Evolutionary conservation across 2,113 vertebrate genomes (phyloP), one percentile per base, ranked within the genome.

Genomic region (Otis tarda): DNA sequence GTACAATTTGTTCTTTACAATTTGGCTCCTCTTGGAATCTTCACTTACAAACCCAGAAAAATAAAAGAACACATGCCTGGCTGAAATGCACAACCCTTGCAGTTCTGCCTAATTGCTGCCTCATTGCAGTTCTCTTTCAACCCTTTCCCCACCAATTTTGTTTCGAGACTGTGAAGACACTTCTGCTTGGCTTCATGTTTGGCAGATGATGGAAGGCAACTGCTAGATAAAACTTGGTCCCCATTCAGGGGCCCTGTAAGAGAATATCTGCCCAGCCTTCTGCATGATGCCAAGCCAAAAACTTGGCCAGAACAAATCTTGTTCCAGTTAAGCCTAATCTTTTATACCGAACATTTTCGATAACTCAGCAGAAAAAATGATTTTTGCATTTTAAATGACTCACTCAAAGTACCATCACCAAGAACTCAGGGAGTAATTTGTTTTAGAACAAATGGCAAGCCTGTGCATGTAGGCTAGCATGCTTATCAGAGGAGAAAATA

Each of bases 1-100:
- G 83, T 93, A 96, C 94, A 91, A 55, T 78, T 94, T 95, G 91
- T 96, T 96, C 96, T 90, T 93, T 95, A 95, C 39, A 86, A 81
- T 97, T 94, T 95, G 74, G 64, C 80, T 93, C 0, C n/a, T 43
- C 37, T 95, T 85, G 12, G 80, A 65, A 28, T 69, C 50, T 95
- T 83, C 64, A 71, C 53, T 93, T 96, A 76, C 41, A 89, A 88
- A 84, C 47, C 27, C 70, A 94, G 30, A 87, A 19, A 86, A 94
- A 90, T 89, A 89, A 76, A 93, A 70, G 80, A 95, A 60, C 85
- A 96, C 45, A 61, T 77, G 77, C 65, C 76, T 95, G 71, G 65
- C 45, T 91, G 76, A 89, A 93, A 93, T 85, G 65, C 75, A 86
- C 71, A 94, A n/a, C 53, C 65, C 41, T 90, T 91, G 60, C 61